A percentile compares a stretch with the other conserved stretches of the same genome.
Evolutionary conservation across 2,113 vertebrate species (phyloP).

Genomic region (Sprattus sprattus): DNA sequence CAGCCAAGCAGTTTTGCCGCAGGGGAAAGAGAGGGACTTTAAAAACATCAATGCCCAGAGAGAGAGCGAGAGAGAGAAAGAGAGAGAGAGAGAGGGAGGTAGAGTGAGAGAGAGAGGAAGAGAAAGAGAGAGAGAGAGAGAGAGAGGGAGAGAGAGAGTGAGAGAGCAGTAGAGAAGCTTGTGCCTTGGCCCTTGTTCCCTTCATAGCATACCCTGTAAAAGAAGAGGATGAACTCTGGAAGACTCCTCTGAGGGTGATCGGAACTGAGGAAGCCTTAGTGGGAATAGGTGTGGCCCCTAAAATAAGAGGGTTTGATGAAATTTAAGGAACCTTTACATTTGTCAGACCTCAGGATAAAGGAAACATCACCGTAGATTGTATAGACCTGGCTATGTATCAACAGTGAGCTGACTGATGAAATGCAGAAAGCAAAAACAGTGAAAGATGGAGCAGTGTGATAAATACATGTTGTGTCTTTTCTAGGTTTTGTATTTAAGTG

Average conservation of each 20-base stretch:
- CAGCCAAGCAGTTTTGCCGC: too few relatives aligned
- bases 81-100: too few relatives aligned
- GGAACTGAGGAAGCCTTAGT: neutral
- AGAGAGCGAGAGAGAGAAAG: slow-evolving; percentile 29
- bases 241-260: neutral
- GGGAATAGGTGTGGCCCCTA: slow-evolving; percentile 45
- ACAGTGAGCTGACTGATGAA: too few relatives aligned
- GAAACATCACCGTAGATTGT: too few relatives aligned
- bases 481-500: too few relatives aligned
- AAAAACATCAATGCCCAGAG: neutral
- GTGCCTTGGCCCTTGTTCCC: neutral
- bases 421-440: neutral
- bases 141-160: slow-evolving; percentile 6
- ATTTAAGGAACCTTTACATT: too few relatives aligned
- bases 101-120: neutral
- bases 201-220: neutral
- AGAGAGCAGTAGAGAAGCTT: slow-evolving; percentile 30
- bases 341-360: too few relatives aligned
- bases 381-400: too few relatives aligned
- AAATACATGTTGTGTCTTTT: too few relatives aligned
- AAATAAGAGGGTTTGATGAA: too few relatives aligned
- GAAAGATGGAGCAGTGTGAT: too few relatives aligned
- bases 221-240: neutral
- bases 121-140: slow-evolving; percentile 23
- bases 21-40: slow-evolving; percentile 33